A percentile compares a stretch with the other conserved stretches of the same genome.
These are phyloP conservation scores for Eilema griseolum DNA, from an alignment of 2,888 invertebrate genomes.

Conservation along the genomic window DNA sequence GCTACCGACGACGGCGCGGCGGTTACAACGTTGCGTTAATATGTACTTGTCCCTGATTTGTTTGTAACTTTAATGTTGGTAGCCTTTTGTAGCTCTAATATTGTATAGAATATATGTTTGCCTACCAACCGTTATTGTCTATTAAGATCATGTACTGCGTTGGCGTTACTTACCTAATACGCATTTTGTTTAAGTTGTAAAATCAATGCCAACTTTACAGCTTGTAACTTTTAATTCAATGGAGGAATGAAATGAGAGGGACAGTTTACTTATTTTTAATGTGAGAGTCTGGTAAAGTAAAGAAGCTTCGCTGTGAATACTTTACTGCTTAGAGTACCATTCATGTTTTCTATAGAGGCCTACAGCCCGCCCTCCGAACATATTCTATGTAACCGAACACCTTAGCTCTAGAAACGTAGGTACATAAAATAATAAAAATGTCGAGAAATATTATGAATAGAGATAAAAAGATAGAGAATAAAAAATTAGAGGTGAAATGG, in stretches of 20 bases:
- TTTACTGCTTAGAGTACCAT: not conserved
- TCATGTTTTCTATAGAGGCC: not conserved
- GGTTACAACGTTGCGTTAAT: conserved; percentile 47
- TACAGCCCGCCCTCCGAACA: not conserved
- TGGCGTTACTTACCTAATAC: not conserved
- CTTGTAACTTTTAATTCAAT: conserved; percentile 2
- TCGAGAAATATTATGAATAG: too few species aligned
- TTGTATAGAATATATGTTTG: conserved; percentile 12
- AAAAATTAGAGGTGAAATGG: too few species aligned
- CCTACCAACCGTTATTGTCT: not conserved
- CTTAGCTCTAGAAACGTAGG: not conserved
- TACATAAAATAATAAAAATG: not conserved
- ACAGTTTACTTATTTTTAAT: not conserved
- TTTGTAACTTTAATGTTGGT: conserved; percentile 36
- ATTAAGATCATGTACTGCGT: not conserved
- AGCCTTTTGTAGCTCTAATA: conserved; percentile 26
- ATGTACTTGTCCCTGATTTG: conserved; percentile 36
- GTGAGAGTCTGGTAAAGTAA: not conserved
- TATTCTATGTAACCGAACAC: not conserved
- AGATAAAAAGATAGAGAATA: too few species aligned
- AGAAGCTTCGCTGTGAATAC: conserved; percentile 5
- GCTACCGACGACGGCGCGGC: too few species aligned
- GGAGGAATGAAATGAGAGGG: not conserved
- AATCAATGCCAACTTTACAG: conserved; percentile 1
- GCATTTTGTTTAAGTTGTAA: conserved; percentile 1